Evolutionary conservation across 2,888 invertebrate genomes (phyloP).

Genomic region (Cremastinae sp.): DNA sequence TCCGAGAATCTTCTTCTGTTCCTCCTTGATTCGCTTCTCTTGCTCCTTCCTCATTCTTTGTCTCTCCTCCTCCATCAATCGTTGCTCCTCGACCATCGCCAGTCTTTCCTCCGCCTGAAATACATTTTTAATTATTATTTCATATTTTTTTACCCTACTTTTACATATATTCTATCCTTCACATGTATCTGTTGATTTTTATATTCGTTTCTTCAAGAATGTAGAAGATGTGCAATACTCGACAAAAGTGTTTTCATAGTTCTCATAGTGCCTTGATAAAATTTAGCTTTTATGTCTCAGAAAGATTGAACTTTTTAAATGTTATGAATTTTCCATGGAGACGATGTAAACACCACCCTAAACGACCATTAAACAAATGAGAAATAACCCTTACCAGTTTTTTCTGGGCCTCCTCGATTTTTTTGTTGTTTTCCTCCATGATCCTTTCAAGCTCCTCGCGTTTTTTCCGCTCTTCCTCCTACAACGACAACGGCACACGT

Average conservation of each 20-base stretch:
- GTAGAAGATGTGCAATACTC: too few relatives aligned
- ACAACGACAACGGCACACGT: slow-evolving; percentile 81
- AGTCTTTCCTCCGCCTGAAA: slow-evolving; percentile 96
- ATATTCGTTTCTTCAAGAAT: neutral
- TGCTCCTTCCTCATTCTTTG: slow-evolving; percentile 96
- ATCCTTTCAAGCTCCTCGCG: slow-evolving; percentile 97
- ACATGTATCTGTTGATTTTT: too few relatives aligned
- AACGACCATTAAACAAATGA: neutral
- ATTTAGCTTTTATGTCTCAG: too few relatives aligned
- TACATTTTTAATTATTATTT: too few relatives aligned
- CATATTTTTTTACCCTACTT: too few relatives aligned
- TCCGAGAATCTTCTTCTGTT: slow-evolving; percentile 97
- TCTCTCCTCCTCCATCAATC: slow-evolving; percentile 96
- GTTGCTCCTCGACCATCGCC: slow-evolving; percentile 97
- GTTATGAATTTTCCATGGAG: too few relatives aligned
- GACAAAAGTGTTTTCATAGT: too few relatives aligned
- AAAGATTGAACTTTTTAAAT: too few relatives aligned
- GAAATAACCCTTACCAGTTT: slow-evolving; percentile 89
- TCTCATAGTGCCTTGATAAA: too few relatives aligned
- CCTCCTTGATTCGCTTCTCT: slow-evolving; percentile 94
- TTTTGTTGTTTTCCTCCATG: slow-evolving; percentile 98
- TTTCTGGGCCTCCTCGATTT: slow-evolving; percentile 97
- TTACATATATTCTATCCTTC: too few relatives aligned
- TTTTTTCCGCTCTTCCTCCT: slow-evolving; percentile 98
- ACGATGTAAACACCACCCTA: too few relatives aligned